A percentile compares a stretch with the other conserved stretches of the same genome.
phyloP scores from a whole-genome alignment of 2,797 vertebrate genomes.

The Champsocephalus gunnari region DNA sequence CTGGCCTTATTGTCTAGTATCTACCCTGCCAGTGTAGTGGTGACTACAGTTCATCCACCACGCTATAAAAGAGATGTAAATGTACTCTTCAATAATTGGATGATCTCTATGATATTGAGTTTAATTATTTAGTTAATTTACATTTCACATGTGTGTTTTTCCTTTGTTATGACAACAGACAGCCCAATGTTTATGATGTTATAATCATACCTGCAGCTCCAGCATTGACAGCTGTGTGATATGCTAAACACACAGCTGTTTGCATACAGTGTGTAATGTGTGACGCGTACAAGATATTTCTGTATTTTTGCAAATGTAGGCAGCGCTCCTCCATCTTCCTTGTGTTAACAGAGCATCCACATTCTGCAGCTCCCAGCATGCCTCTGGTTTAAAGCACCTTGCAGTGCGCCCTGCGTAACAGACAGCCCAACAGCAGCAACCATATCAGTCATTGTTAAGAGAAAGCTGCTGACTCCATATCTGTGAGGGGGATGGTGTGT shows the following conservation, averaged over 20 bases:
- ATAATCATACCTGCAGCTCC: background rate
- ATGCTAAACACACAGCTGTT: constrained; percentile 23
- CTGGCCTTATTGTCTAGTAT: background rate
- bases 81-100: background rate
- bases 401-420: constrained; percentile 32
- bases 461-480: constrained; percentile 83
- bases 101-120: background rate
- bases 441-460: constrained; percentile 76
- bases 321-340: background rate
- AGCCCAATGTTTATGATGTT: constrained; percentile 8
- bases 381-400: constrained; percentile 31
- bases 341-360: constrained; percentile 1
- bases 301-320: background rate
- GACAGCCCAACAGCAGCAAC: constrained; percentile 51
- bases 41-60: background rate
- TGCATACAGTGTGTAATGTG: constrained; percentile 13
- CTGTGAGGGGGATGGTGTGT: constrained; percentile 62
- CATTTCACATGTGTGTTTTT: constrained; percentile 11
- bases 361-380: constrained; percentile 30
- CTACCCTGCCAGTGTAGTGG: background rate
- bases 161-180: constrained; percentile 20
- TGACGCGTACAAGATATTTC: background rate
- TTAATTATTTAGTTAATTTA: background rate
- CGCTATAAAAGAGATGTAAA: background rate
- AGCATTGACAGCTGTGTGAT: constrained; percentile 21